A percentile compares a stretch with the other conserved stretches of the same genome.
Conservation (phyloP, 1,140 invertebrate species). For the Vanessa atalanta region DNA sequence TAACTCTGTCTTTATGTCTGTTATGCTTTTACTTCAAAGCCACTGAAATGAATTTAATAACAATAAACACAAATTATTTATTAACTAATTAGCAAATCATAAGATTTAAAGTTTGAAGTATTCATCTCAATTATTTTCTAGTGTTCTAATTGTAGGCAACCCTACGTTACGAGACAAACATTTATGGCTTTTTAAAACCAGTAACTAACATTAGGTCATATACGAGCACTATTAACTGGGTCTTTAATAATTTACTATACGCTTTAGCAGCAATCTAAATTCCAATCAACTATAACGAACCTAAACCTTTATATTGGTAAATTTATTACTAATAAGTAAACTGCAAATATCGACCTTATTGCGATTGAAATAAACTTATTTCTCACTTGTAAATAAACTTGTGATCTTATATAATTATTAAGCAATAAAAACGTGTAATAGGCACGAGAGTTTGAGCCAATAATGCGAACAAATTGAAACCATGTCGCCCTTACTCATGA, state of each 20-base stretch:
- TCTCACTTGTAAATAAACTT: background rate
- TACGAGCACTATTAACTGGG: constrained; percentile 20
- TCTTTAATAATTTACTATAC: constrained; percentile 20
- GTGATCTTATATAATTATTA: constrained; percentile 3
- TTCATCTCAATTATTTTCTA: background rate
- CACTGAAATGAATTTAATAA: too few relatives aligned
- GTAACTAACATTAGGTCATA: constrained; percentile 17
- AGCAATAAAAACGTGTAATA: constrained; percentile 7
- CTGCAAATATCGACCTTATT: background rate
- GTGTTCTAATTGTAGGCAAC: background rate
- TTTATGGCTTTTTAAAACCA: constrained; percentile 1
- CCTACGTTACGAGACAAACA: background rate
- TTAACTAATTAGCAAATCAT: too few relatives aligned
- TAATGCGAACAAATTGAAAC: constrained; percentile 8
- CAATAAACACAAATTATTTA: too few relatives aligned
- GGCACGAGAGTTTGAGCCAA: background rate
- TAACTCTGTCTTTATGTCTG: too few relatives aligned
- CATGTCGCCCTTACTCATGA: background rate
- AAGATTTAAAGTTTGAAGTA: too few relatives aligned
- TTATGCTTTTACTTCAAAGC: too few relatives aligned
- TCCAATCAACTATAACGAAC: constrained; percentile 10
- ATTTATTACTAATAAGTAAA: background rate
- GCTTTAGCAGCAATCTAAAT: constrained; percentile 8
- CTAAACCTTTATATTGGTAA: background rate
- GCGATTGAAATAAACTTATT: background rate